phyloP scores from a whole-genome alignment of 2,797 vertebrate species.

The Coregonus sp. region DNA sequence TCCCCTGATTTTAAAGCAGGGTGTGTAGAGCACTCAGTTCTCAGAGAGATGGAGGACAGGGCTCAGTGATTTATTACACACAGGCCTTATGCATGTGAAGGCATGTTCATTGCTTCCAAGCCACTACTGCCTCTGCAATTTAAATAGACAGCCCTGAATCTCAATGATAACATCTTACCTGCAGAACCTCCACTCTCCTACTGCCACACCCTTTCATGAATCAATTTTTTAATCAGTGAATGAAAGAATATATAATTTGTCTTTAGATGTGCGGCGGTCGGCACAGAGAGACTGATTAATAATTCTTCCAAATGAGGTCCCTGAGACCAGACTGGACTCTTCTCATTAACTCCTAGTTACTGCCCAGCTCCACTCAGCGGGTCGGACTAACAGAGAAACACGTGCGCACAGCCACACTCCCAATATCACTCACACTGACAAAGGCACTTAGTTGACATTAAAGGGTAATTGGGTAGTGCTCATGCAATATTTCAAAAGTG shows the following conservation, averaged over 20 bases:
- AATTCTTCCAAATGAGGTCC: conserved; percentile 14
- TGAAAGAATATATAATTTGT: background rate
- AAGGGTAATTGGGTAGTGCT: conserved; percentile 67
- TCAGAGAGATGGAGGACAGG: conserved; percentile 38
- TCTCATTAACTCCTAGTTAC: conserved; percentile 22
- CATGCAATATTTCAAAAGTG: conserved; percentile 42
- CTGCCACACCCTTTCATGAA: too few relatives aligned
- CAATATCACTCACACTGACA: conserved; percentile 67
- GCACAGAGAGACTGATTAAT: conserved; percentile 15
- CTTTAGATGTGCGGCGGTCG: background rate
- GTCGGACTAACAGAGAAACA: background rate
- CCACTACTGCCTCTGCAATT: conserved; percentile 43
- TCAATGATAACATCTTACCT: conserved; percentile 41
- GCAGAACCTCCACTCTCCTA: too few relatives aligned
- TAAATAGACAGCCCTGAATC: conserved; percentile 54
- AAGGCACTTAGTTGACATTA: conserved; percentile 70
- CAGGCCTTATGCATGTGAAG: conserved; percentile 32
- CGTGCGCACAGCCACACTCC: conserved; percentile 14
- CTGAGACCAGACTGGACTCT: conserved; percentile 6
- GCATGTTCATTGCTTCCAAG: conserved; percentile 20
- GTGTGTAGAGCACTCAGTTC: conserved; percentile 38
- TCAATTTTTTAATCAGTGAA: background rate
- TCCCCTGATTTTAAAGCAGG: conserved; percentile 43
- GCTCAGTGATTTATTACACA: conserved; percentile 48
- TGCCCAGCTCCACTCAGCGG: conserved; percentile 12